Evolutionary conservation across 2,888 invertebrate species (phyloP).

Genomic region (Podabrus alpinus): DNA sequence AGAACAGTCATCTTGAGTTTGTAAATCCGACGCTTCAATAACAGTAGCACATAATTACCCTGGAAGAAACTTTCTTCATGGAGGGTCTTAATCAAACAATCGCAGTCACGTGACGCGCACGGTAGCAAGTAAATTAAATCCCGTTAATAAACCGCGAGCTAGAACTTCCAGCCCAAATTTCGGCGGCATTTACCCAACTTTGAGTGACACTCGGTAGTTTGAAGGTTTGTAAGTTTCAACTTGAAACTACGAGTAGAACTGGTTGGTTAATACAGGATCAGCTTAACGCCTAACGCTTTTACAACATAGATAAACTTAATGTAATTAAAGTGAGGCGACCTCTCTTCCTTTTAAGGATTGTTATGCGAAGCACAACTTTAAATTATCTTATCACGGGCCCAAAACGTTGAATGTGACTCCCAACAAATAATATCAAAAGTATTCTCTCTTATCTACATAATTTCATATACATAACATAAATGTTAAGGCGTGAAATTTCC

Average conservation of each 20-base stretch:
- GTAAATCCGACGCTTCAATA: slow-evolving; percentile 10
- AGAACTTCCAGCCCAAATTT: slow-evolving; percentile 38
- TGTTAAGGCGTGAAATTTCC: slow-evolving; percentile 1
- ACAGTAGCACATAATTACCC: slow-evolving; percentile 7
- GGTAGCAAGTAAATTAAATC: slow-evolving; percentile 42
- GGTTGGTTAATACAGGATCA: slow-evolving; percentile 23
- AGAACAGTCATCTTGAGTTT: slow-evolving; percentile 12
- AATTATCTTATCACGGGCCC: slow-evolving; percentile 22
- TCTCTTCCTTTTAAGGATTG: slow-evolving; percentile 22
- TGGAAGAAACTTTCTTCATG: slow-evolving; percentile 20
- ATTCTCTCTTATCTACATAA: slow-evolving; percentile 17
- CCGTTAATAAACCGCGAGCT: slow-evolving; percentile 42
- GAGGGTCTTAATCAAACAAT: slow-evolving; percentile 36
- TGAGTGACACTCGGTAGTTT: slow-evolving; percentile 41
- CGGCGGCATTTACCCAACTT: slow-evolving; percentile 39
- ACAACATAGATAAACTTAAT: slow-evolving; percentile 28
- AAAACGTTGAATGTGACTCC: slow-evolving; percentile 17
- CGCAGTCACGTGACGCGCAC: slow-evolving; percentile 35
- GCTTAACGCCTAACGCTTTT: slow-evolving; percentile 26
- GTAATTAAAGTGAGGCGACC: slow-evolving; percentile 26
- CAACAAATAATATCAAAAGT: slow-evolving; percentile 11
- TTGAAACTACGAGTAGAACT: slow-evolving; percentile 23
- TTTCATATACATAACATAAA: slow-evolving; percentile 4
- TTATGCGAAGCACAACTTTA: slow-evolving; percentile 28
- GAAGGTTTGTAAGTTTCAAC: slow-evolving; percentile 35